Evolutionary conservation across 2,797 vertebrate genomes (phyloP).

Genomic region (Oreortyx pictus): DNA sequence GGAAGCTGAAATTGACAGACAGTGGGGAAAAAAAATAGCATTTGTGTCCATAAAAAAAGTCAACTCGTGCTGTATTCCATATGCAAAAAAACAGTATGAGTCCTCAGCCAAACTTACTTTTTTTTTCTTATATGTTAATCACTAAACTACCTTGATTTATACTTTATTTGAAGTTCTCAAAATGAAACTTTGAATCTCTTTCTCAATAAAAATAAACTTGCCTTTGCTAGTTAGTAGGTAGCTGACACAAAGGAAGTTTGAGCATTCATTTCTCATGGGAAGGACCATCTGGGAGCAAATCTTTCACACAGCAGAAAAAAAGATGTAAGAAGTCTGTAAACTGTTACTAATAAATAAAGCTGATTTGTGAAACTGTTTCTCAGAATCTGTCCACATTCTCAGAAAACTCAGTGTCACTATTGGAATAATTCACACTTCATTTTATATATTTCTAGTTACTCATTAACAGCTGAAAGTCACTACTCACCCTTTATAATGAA

Average conservation of each 20-base stretch:
- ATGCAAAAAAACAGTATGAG: slow-evolving; percentile 42
- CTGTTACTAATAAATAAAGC: not conserved
- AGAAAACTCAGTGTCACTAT: not conserved
- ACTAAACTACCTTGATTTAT: slow-evolving; percentile 59
- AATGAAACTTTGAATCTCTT: slow-evolving; percentile 49
- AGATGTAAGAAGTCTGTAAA: not conserved
- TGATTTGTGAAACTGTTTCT: not conserved
- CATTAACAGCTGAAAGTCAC: not conserved
- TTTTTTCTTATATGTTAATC: not conserved
- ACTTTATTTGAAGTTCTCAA: slow-evolving; percentile 50
- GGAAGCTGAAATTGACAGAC: slow-evolving; percentile 50
- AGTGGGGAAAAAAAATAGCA: slow-evolving; percentile 61
- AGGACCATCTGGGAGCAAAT: not conserved
- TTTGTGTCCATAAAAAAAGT: slow-evolving; percentile 36
- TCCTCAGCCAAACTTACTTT: slow-evolving; percentile 20
- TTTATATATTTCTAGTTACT: not conserved
- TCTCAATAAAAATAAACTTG: not conserved
- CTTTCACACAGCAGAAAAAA: not conserved
- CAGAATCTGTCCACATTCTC: not conserved
- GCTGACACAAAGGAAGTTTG: not conserved
- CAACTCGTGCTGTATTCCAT: slow-evolving; percentile 28
- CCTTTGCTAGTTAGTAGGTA: not conserved
- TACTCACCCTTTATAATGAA: not conserved
- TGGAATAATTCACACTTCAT: not conserved
- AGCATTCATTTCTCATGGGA: not conserved